Evolutionary conservation across 1,140 invertebrate species (phyloP).

Genomic region (Psilanteris sp.): DNA sequence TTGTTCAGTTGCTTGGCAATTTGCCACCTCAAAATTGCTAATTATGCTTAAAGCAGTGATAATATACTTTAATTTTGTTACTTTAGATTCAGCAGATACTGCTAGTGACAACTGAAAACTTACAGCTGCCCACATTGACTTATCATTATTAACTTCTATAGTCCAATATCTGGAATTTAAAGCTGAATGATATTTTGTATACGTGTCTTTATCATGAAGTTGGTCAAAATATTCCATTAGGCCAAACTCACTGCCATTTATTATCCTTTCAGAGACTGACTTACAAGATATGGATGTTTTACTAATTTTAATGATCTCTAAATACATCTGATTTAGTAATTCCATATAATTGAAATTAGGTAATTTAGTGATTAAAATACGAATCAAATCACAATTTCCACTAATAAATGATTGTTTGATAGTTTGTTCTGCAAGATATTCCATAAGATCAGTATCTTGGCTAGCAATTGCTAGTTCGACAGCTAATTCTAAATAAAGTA

Average conservation of each 20-base stretch:
- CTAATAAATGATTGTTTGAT: constrained; percentile 62
- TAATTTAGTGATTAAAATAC: too few relatives aligned
- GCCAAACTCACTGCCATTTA: constrained; percentile 30
- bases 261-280: constrained; percentile 65
- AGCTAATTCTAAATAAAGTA: constrained; percentile 65
- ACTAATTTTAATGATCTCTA: constrained; percentile 49
- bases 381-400: constrained; percentile 56
- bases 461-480: constrained; percentile 69
- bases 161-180: constrained; percentile 48
- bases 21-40: constrained; percentile 60
- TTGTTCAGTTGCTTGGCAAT: constrained; percentile 17
- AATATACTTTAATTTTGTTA: constrained; percentile 65
- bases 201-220: constrained; percentile 32
- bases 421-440: constrained; percentile 68
- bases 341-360: constrained; percentile 62
- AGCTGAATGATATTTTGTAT: constrained; percentile 45
- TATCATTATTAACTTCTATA: constrained; percentile 18
- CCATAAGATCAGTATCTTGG: constrained; percentile 60
- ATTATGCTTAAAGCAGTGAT: constrained; percentile 61
- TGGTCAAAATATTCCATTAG: constrained; percentile 62
- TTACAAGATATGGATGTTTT: constrained; percentile 15
- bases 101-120: constrained; percentile 71
- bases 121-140: constrained; percentile 66
- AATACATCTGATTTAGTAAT: constrained; percentile 63
- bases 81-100: constrained; percentile 44